A percentile compares a stretch with the other conserved stretches of the same genome.
These are phyloP conservation scores for Tenthredo mesomela DNA, from an alignment of 2,888 invertebrate species.

Conservation along the genomic window DNA sequence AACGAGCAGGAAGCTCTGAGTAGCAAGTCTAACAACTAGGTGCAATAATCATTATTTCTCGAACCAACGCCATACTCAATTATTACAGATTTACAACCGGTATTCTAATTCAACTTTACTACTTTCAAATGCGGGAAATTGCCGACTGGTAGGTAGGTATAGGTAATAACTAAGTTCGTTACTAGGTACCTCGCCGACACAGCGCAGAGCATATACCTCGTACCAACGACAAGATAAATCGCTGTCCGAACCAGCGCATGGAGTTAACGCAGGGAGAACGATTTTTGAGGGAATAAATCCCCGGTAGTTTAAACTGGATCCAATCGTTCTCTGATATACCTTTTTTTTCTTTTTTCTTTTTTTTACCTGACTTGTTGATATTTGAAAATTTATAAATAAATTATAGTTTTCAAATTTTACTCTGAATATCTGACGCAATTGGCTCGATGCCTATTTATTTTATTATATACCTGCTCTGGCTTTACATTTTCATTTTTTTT, in stretches of 20 bases:
- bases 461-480: background rate
- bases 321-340: background rate
- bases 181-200: conserved; percentile 21
- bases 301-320: background rate
- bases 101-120: conserved; percentile 36
- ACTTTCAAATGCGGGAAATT: conserved; percentile 32
- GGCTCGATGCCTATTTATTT: background rate
- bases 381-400: background rate
- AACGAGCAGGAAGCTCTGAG: background rate
- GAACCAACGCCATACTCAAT: conserved; percentile 68
- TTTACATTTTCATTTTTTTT: too few relatives aligned
- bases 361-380: background rate
- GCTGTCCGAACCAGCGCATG: background rate
- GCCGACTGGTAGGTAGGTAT: background rate
- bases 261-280: background rate
- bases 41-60: conserved; percentile 6
- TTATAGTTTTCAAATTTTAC: background rate
- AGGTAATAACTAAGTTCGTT: conserved; percentile 34
- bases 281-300: conserved; percentile 18
- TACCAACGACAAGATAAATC: conserved; percentile 43
- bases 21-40: background rate
- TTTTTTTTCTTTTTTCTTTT: too few relatives aligned
- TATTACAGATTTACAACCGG: conserved; percentile 76
- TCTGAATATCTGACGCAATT: background rate
- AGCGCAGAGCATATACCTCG: background rate